phyloP scores from a whole-genome alignment of 1,140 invertebrate species.

The Platyscapa corneri region DNA sequence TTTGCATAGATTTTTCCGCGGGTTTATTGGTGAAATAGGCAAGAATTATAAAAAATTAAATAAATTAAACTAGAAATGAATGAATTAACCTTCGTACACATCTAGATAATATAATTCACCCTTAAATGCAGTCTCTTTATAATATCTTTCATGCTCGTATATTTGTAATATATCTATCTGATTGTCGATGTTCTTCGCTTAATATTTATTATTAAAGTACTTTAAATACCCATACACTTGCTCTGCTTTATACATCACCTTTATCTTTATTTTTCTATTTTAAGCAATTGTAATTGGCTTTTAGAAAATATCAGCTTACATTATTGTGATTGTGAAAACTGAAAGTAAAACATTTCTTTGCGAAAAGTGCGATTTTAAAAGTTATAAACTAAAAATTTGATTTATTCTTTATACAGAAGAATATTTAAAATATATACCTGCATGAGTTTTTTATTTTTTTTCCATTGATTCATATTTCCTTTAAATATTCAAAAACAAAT shows the following conservation, averaged over 20 bases:
- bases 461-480: not conserved
- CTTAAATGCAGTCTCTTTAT: constrained; percentile 42
- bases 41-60: constrained; percentile 32
- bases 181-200: constrained; percentile 48
- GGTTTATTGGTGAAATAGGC: constrained; percentile 32
- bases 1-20: constrained; percentile 43
- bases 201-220: constrained; percentile 53
- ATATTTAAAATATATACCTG: constrained; percentile 10
- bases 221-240: constrained; percentile 20
- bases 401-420: constrained; percentile 7
- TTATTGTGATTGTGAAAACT: constrained; percentile 27
- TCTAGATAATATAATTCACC: constrained; percentile 30
- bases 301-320: not conserved
- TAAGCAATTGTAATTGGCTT: not conserved
- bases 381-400: not conserved
- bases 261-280: constrained; percentile 20
- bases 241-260: constrained; percentile 32
- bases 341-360: constrained; percentile 18
- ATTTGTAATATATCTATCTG: constrained; percentile 48
- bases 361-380: constrained; percentile 6
- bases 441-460: constrained; percentile 41
- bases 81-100: constrained; percentile 26
- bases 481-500: not conserved
- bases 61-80: constrained; percentile 16
- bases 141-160: constrained; percentile 42